phyloP scores from a whole-genome alignment of 2,888 invertebrate genomes.

The Molorchus minor region DNA sequence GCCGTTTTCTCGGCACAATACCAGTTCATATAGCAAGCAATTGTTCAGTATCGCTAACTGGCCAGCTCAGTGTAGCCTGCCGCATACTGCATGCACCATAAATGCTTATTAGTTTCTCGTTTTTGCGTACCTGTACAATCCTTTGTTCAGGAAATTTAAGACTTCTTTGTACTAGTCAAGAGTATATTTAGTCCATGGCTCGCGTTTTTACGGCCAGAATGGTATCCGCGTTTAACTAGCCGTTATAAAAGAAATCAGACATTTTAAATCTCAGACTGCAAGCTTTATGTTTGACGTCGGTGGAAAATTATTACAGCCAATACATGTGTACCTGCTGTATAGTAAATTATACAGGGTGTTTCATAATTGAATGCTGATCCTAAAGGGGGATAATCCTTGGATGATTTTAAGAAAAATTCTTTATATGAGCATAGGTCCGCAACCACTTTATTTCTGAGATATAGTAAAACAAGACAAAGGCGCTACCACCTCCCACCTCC shows the following conservation, averaged over 20 bases:
- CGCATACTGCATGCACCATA: slow-evolving; percentile 43
- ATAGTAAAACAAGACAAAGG: no score
- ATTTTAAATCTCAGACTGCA: slow-evolving; percentile 37
- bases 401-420: no score
- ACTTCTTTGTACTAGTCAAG: slow-evolving; percentile 48
- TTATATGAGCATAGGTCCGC: no score
- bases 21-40: slow-evolving; percentile 42
- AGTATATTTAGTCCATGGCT: slow-evolving; percentile 46
- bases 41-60: slow-evolving; percentile 43
- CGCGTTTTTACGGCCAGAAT: slow-evolving; percentile 35
- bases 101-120: slow-evolving; percentile 50
- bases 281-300: neutral
- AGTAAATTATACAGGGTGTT: no score
- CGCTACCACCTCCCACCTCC: no score
- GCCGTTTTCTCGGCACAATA: slow-evolving; percentile 36
- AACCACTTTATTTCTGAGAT: no score
- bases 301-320: no score
- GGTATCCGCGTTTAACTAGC: slow-evolving; percentile 37
- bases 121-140: slow-evolving; percentile 43
- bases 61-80: slow-evolving; percentile 25
- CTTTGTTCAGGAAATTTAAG: slow-evolving; percentile 51
- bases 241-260: slow-evolving; percentile 36
- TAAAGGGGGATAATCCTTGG: no score
- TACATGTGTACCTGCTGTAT: no score
- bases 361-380: no score